Evolutionary conservation across 2,797 vertebrate genomes (phyloP).

Genomic region (Ceryle rudis): DNA sequence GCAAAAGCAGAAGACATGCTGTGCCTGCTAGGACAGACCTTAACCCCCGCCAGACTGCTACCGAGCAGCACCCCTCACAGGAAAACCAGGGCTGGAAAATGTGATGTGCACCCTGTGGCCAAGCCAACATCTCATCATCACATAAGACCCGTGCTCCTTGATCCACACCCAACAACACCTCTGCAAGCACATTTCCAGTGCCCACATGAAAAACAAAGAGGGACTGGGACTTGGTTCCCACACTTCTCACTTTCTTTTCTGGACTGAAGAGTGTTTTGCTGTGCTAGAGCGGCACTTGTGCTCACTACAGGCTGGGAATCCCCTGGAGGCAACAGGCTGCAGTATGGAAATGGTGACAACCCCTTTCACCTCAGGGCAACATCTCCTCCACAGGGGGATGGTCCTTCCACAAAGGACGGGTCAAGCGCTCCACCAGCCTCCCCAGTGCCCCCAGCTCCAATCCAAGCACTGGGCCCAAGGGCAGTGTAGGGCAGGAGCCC

Average conservation of each 20-base stretch:
- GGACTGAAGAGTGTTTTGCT: background rate
- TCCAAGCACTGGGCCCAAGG: background rate
- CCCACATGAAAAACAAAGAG: background rate
- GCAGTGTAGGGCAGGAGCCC: background rate
- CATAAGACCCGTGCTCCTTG: background rate
- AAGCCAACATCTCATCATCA: background rate
- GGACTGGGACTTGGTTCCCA: background rate
- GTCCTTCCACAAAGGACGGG: background rate
- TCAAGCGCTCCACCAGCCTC: background rate
- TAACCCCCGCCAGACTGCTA: background rate
- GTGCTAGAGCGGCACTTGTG: background rate
- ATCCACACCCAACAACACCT: background rate
- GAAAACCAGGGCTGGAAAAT: background rate
- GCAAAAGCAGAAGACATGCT: background rate
- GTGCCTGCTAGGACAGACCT: background rate
- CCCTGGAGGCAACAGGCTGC: background rate
- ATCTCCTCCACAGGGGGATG: background rate
- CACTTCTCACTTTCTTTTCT: background rate
- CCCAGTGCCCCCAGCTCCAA: background rate
- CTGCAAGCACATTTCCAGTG: background rate
- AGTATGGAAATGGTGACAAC: accelerated
- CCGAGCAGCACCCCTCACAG: background rate
- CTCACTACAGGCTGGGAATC: background rate
- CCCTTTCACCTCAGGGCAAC: background rate
- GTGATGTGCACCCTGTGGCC: background rate